Conservation (phyloP, 2,797 vertebrate genomes). For the Ptychadena robeensis region DNA sequence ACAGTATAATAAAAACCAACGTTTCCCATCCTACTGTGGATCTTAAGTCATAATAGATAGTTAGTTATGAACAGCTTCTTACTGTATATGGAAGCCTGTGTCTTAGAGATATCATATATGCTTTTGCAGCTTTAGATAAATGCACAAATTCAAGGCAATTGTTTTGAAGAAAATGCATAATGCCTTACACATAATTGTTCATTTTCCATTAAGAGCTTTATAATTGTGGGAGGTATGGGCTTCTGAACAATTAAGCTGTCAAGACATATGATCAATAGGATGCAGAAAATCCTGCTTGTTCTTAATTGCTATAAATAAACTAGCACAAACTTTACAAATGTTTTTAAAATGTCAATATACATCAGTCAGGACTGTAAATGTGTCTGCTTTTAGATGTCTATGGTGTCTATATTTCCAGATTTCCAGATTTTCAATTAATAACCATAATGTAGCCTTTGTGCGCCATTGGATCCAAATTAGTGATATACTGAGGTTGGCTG, state of each 20-base stretch:
- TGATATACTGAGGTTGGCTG: too few species aligned
- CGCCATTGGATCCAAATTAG: too few species aligned
- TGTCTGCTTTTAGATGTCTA: too few species aligned
- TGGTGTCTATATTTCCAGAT: too few species aligned
- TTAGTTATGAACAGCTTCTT: not conserved
- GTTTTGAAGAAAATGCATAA: not conserved
- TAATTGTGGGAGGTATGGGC: not conserved
- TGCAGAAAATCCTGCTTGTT: not conserved
- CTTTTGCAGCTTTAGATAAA: too few species aligned
- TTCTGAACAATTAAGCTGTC: not conserved
- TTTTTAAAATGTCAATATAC: not conserved
- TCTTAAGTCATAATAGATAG: too few species aligned
- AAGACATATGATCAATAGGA: not conserved
- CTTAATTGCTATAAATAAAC: not conserved
- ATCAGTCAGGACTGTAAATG: too few species aligned
- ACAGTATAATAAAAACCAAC: too few species aligned
- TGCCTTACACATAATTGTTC: not conserved
- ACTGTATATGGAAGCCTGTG: not conserved
- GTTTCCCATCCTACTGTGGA: too few species aligned
- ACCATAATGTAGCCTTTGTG: too few species aligned
- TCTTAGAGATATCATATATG: not conserved
- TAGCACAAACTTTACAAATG: slow-evolving; percentile 4
- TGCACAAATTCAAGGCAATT: not conserved
- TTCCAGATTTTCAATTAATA: too few species aligned
- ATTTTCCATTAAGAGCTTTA: not conserved